A percentile compares a stretch with the other conserved stretches of the same genome.
These are phyloP conservation scores for Sphaeramia orbicularis DNA, from an alignment of 2,797 vertebrate genomes.

Conservation along the genomic window DNA sequence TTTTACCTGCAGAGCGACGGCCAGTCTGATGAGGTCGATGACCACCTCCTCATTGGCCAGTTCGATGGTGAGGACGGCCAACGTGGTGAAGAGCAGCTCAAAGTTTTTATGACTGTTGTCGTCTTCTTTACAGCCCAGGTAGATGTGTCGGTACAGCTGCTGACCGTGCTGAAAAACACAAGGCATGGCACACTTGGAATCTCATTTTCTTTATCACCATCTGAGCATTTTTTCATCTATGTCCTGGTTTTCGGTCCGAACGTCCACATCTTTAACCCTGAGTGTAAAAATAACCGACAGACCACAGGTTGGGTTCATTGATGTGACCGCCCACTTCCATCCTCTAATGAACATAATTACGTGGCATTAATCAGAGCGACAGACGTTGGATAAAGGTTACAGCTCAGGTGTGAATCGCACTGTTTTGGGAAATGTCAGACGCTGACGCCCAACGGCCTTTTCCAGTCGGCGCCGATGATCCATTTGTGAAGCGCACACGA, in stretches of 20 bases:
- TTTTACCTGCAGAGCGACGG: conserved; percentile 92
- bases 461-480: neutral
- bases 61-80: conserved; percentile 94
- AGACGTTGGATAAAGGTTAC: neutral
- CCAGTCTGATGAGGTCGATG: conserved; percentile 93
- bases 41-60: conserved; percentile 97
- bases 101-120: conserved; percentile 97
- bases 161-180: conserved; percentile 89
- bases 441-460: neutral
- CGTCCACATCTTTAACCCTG: no score
- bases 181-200: no score
- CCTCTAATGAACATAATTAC: conserved; percentile 46
- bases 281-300: no score
- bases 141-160: conserved; percentile 96
- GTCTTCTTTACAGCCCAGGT: conserved; percentile 95
- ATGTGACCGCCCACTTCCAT: conserved; percentile 1
- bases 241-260: no score
- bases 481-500: neutral
- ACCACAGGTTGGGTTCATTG: no score
- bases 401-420: conserved; percentile 15
- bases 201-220: no score
- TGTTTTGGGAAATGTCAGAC: conserved; percentile 10
- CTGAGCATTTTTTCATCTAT: no score
- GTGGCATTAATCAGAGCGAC: conserved; percentile 21
- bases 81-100: conserved; percentile 95